Conservation (phyloP, 1,140 invertebrate genomes). For the Philaenus spumarius region DNA sequence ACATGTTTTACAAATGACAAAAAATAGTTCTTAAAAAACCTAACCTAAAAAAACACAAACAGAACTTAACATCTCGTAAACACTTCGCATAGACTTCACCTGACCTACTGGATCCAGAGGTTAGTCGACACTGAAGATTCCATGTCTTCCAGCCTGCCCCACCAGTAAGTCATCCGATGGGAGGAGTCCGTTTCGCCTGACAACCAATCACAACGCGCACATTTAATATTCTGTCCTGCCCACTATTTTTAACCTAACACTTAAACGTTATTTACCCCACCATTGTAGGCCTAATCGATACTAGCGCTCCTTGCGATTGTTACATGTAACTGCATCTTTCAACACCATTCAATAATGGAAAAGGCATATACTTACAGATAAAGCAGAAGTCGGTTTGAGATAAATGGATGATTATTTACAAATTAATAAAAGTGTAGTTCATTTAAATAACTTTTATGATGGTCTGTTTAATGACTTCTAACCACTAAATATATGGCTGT, state of each 20-base stretch:
- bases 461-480: too few species aligned
- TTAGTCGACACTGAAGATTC: constrained; percentile 1
- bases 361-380: too few species aligned
- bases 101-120: too few species aligned
- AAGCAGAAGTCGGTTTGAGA: too few species aligned
- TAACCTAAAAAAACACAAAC: background rate
- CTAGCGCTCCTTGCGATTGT: background rate
- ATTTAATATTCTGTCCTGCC: too few species aligned
- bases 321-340: background rate
- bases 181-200: background rate
- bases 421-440: too few species aligned
- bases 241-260: background rate
- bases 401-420: too few species aligned
- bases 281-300: background rate
- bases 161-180: background rate
- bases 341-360: background rate
- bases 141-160: background rate
- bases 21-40: background rate
- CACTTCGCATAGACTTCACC: background rate
- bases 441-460: too few species aligned
- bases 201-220: background rate
- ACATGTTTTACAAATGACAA: constrained; percentile 7
- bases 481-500: too few species aligned
- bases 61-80: background rate
- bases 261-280: background rate